phyloP scores from a whole-genome alignment of 2,113 vertebrate species.

The Nothocercus nigrocapillus region DNA sequence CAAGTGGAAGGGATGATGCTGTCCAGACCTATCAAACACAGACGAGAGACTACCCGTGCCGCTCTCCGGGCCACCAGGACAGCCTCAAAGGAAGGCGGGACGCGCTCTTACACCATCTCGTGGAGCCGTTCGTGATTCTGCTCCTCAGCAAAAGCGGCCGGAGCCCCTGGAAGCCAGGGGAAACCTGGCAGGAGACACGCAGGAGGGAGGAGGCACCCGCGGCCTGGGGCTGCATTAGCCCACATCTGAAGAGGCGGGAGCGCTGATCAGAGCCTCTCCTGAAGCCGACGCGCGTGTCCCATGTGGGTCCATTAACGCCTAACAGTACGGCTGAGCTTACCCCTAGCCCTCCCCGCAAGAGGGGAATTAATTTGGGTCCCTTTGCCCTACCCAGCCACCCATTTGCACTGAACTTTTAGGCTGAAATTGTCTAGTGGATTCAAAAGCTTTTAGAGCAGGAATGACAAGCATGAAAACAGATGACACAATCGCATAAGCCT shows the following conservation, averaged over 20 bases:
- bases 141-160: not conserved
- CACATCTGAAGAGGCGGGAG: not conserved
- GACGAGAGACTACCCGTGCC: not conserved
- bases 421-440: slow-evolving; percentile 5
- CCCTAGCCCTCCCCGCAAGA: not conserved
- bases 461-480: slow-evolving; percentile 11
- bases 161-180: not conserved
- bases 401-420: not conserved
- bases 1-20: not conserved
- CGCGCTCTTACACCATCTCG: not conserved
- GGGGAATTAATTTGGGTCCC: slow-evolving; percentile 35
- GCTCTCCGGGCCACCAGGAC: not conserved
- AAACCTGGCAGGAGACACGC: not conserved
- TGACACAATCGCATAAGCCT: not conserved
- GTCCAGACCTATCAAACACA: not conserved
- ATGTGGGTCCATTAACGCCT: slow-evolving; percentile 21
- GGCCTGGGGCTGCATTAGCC: not conserved
- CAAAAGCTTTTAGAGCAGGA: slow-evolving; percentile 16
- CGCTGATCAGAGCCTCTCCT: not conserved
- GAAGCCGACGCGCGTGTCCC: not conserved
- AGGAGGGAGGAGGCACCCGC: not conserved
- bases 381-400: not conserved
- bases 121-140: not conserved
- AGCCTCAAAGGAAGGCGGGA: not conserved
- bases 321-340: slow-evolving; percentile 23